These are phyloP conservation scores for Prunella strophiata DNA, from an alignment of 2,797 vertebrate genomes.

Conservation along the genomic window DNA sequence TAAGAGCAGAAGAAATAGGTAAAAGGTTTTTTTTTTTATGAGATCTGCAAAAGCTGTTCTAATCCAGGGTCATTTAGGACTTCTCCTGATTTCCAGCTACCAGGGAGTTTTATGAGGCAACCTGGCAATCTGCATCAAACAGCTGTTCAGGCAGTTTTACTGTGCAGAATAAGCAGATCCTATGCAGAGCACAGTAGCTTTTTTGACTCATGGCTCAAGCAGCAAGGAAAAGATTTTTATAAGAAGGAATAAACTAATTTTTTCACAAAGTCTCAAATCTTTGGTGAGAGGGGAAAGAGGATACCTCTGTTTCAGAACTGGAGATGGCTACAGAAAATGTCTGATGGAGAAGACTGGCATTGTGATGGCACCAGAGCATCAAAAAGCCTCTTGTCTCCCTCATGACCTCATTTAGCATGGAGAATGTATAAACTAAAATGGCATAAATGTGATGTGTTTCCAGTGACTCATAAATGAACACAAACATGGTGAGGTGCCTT, in stretches of 20 bases:
- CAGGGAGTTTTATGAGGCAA: neutral
- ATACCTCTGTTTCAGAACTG: neutral
- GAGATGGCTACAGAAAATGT: neutral
- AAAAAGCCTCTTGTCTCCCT: neutral
- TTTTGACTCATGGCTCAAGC: neutral
- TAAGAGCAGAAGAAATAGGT: neutral
- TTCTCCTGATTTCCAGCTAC: neutral
- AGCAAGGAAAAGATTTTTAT: neutral
- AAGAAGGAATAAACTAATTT: neutral
- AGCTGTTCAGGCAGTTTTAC: slow-evolving; percentile 8
- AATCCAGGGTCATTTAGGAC: neutral
- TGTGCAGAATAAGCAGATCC: neutral
- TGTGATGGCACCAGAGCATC: neutral
- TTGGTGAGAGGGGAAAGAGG: neutral
- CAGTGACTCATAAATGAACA: neutral
- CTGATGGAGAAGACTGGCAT: neutral
- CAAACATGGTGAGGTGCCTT: neutral
- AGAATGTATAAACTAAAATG: neutral
- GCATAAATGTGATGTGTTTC: neutral
- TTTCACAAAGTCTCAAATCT: neutral
- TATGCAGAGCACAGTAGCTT: neutral
- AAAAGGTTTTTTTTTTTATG: neutral
- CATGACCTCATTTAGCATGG: neutral
- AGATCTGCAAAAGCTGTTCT: neutral
- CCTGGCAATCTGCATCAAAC: slow-evolving; percentile 6